A percentile compares a stretch with the other conserved stretches of the same genome.
Evolutionary conservation across 2,888 invertebrate species (phyloP).

Genomic region (Brachylomia viminalis): DNA sequence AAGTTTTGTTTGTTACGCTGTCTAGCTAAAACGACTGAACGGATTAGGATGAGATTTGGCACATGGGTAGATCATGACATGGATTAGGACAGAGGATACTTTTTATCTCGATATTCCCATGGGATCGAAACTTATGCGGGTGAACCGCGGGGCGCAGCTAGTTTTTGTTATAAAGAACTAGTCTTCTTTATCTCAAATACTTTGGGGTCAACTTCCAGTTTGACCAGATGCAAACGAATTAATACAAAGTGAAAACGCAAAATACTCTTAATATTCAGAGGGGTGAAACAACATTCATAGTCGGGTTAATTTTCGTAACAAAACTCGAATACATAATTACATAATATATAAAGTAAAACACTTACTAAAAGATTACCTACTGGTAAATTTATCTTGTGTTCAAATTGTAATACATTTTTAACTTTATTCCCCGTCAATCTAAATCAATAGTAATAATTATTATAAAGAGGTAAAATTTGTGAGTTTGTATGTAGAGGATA

Average conservation of each 20-base stretch:
- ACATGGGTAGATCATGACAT: too few species aligned
- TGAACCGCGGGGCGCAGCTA: too few species aligned
- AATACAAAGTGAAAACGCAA: constrained; percentile 1
- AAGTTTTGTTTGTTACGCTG: background rate
- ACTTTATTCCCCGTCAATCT: background rate
- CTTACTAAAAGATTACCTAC: background rate
- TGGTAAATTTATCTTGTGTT: too few species aligned
- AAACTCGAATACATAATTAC: background rate
- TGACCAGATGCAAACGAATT: constrained; percentile 5
- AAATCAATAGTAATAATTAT: too few species aligned
- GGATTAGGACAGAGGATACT: too few species aligned
- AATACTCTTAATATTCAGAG: background rate
- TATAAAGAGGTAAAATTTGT: too few species aligned
- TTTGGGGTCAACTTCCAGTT: constrained; percentile 1
- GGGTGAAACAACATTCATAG: constrained; percentile 9
- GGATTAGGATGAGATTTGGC: too few species aligned
- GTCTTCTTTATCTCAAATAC: background rate
- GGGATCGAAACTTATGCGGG: too few species aligned
- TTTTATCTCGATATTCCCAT: too few species aligned
- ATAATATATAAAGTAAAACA: background rate
- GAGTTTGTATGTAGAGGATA: background rate
- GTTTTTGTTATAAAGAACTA: background rate
- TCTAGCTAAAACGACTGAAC: too few species aligned
- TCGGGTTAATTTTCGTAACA: constrained; percentile 10
- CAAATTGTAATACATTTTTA: background rate